These are phyloP conservation scores for Cottoperca gobio DNA, from an alignment of 2,797 vertebrate species.

Conservation along the genomic window DNA sequence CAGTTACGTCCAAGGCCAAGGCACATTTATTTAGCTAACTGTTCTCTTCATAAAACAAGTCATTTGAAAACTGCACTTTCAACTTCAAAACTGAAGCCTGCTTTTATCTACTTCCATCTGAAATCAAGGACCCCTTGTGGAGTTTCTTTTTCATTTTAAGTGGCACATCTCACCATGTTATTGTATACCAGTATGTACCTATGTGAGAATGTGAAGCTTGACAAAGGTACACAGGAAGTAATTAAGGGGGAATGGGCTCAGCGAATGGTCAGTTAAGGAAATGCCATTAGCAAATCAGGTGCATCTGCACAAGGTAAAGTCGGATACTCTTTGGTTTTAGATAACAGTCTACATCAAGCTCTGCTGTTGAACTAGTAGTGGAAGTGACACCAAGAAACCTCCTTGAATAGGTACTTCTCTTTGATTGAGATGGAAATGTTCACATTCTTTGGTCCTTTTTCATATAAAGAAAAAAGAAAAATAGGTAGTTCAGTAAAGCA, in stretches of 20 bases:
- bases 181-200: background rate
- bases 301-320: conserved; percentile 1
- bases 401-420: background rate
- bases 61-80: background rate
- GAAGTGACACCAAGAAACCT: background rate
- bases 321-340: conserved; percentile 10
- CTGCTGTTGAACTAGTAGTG: conserved; percentile 2
- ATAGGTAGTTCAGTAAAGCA: conserved; percentile 44
- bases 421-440: conserved; percentile 27
- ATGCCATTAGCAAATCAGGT: background rate
- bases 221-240: background rate
- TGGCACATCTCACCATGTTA: background rate
- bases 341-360: background rate
- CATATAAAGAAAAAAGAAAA: conserved; percentile 38
- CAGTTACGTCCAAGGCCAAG: background rate
- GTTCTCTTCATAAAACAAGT: background rate
- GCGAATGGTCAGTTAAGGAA: background rate
- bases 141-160: too few species aligned
- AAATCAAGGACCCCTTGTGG: background rate
- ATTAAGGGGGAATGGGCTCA: background rate
- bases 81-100: background rate
- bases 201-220: background rate
- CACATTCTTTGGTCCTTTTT: conserved; percentile 74
- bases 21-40: background rate
- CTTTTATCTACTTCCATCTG: background rate